Evolutionary conservation across 2,797 vertebrate genomes (phyloP), one percentile per base, ranked within the genome.

Genomic region (Molossus alvarezi): DNA sequence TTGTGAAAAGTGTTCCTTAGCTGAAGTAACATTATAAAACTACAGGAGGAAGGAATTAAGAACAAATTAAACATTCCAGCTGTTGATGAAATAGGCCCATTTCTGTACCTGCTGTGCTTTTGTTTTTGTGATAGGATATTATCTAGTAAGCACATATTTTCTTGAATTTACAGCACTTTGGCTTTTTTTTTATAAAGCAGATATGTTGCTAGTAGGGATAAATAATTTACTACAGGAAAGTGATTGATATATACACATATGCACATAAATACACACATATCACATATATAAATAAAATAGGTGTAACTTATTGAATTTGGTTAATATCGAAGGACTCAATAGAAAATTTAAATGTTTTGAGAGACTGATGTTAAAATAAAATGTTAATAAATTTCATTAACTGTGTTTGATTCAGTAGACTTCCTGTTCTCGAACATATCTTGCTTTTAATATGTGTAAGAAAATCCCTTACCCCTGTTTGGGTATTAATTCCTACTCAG

Each of bases 1-100:
- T 95, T 89, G 96, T 86, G 29, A 81, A 92, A 91, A 81, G 7
- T 77, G 45, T 64, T 71, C 29, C 23, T 89, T 51, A 92, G 57
- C 51, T 95, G 57, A 69, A 95, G 48, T 77, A 94, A 81, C 6
- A 8, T 62, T 55, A 33, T 75, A 62, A 29, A 90, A 76, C 67
- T 60, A 27, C 5, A 12, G n/a, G 23, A 81, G 48, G 71, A 67
- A 95, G 71, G 90, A 95, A 92, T 90, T 76, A 95, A 76, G 69
- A 95, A 51, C 62, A 77, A 76, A 1, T 91, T 81, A 88, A 45
- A 23, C 37, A 29, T 76, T 84, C 37, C 9, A 89, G 45, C 76
- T 86, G 27, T 37, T 95, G 83, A 82, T 80, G 75, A 89, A 79
- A 79, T 83, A 80, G 45, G 48, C 18, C 53, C 6, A 20, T 0